Evolutionary conservation across 2,888 invertebrate species (phyloP).

Genomic region (Orgyia antiqua): DNA sequence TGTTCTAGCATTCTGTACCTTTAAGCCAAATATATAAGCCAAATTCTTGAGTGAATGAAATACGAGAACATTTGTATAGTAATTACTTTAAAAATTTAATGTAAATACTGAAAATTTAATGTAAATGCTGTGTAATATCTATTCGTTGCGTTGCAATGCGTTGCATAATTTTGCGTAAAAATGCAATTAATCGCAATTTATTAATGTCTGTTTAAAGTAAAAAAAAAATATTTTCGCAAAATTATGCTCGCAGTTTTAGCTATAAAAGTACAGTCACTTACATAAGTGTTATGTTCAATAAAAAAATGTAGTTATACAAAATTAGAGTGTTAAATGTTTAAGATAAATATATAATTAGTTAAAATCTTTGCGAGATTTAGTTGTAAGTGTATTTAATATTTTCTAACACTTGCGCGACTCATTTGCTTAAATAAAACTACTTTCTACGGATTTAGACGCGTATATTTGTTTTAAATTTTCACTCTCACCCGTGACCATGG

Average conservation of each 20-base stretch:
- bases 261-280: slow-evolving; percentile 49
- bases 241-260: slow-evolving; percentile 25
- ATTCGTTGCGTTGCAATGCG: slow-evolving; percentile 25
- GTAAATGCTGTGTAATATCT: slow-evolving; percentile 22
- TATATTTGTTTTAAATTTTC: no score
- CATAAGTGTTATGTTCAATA: slow-evolving; percentile 44
- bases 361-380: slow-evolving; percentile 23
- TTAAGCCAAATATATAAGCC: slow-evolving; percentile 68
- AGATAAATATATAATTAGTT: no score
- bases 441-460: no score
- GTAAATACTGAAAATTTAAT: slow-evolving; percentile 16
- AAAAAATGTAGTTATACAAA: no score
- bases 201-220: no score
- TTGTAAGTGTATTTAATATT: no score
- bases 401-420: no score
- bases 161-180: slow-evolving; percentile 16
- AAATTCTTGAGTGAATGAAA: slow-evolving; percentile 53
- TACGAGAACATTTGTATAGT: slow-evolving; percentile 22
- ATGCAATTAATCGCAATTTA: no score
- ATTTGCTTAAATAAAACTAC: no score
- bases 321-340: slow-evolving; percentile 24
- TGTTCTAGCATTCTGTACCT: slow-evolving; percentile 30
- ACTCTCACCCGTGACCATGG: no score
- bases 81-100: slow-evolving; percentile 23
- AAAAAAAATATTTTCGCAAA: slow-evolving; percentile 9